Conservation (phyloP, 2,113 vertebrate genomes). For the Sylvia atricapilla region DNA sequence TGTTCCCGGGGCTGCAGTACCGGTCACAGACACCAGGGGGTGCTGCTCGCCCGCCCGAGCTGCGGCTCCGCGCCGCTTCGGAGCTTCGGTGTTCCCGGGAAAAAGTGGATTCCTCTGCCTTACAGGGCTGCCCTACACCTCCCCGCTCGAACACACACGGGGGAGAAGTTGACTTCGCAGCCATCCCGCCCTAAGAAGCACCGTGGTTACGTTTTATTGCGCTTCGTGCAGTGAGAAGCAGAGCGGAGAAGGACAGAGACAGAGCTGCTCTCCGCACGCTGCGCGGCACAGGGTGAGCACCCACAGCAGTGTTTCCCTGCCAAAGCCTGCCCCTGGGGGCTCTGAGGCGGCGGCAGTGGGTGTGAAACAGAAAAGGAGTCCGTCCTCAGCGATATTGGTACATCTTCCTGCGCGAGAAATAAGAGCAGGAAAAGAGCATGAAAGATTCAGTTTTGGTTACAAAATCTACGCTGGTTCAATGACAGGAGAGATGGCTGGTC, state of each 20-base stretch:
- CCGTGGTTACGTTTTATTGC: background rate
- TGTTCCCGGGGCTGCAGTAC: background rate
- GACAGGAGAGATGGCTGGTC: background rate
- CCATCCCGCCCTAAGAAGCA: background rate
- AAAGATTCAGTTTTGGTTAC: background rate
- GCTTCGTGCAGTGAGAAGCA: background rate
- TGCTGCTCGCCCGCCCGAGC: background rate
- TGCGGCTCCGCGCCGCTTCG: background rate
- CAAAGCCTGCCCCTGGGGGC: fast-evolving
- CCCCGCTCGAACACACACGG: fast-evolving
- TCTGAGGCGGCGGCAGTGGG: background rate
- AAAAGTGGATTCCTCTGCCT: background rate
- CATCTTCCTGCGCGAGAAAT: background rate
- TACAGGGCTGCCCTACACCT: fast-evolving
- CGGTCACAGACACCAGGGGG: background rate
- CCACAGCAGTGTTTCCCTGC: fast-evolving
- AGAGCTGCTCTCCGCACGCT: fast-evolving
- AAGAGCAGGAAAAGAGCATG: background rate
- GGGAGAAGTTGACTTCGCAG: fast-evolving
- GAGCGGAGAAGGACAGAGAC: too few species aligned
- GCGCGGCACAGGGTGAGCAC: fast-evolving
- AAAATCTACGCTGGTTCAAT: fast-evolving
- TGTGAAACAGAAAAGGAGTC: background rate
- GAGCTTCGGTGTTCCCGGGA: too few species aligned
- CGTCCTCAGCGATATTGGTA: too few species aligned